These are phyloP conservation scores for Conomelus anceps DNA, from an alignment of 2,888 invertebrate genomes.

Conservation along the genomic window DNA sequence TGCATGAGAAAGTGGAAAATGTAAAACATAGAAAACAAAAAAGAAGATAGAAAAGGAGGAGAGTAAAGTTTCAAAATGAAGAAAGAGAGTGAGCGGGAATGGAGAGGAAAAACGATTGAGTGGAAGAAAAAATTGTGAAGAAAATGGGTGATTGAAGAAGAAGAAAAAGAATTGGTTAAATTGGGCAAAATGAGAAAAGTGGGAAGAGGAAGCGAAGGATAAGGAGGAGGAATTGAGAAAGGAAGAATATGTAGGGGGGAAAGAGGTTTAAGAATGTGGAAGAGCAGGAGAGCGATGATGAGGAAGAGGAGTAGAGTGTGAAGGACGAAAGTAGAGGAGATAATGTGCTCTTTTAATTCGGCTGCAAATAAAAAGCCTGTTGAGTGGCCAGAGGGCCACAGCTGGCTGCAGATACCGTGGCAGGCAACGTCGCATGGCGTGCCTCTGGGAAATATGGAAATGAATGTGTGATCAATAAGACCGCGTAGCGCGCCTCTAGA, in stretches of 20 bases:
- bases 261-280: background rate
- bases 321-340: background rate
- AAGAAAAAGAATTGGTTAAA: too few relatives aligned
- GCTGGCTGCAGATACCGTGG: background rate
- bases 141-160: background rate
- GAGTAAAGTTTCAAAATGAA: background rate
- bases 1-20: too few relatives aligned
- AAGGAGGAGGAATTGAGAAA: background rate
- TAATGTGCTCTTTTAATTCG: background rate
- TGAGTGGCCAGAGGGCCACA: background rate
- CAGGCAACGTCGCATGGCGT: background rate
- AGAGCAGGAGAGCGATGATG: background rate
- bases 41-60: too few relatives aligned
- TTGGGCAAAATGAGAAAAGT: too few relatives aligned
- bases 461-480: background rate
- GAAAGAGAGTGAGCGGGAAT: background rate
- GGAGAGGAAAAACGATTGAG: background rate
- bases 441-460: background rate
- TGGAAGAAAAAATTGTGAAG: background rate
- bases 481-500: background rate
- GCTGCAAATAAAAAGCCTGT: background rate
- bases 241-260: background rate
- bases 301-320: too few relatives aligned
- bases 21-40: too few relatives aligned
- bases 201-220: background rate